A percentile compares a stretch with the other conserved stretches of the same genome.
These are phyloP conservation scores for Hydrolagus affinis DNA, from an alignment of 2,113 vertebrate genomes.

Conservation along the genomic window DNA sequence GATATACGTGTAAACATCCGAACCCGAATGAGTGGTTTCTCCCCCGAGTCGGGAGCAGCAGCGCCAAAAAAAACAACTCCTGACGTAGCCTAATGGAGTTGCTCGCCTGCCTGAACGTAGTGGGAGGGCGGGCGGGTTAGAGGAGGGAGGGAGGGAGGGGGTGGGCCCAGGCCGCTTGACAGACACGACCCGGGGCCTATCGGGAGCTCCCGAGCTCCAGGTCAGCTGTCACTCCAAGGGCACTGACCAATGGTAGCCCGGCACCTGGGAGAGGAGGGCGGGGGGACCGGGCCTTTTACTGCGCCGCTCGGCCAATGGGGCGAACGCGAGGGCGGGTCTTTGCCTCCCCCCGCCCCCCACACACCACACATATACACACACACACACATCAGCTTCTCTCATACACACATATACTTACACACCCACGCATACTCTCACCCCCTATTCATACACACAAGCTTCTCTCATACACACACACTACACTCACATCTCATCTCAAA, in stretches of 20 bases:
- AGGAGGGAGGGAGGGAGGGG: constrained; percentile 1
- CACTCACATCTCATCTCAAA: too few species aligned
- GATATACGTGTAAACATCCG: constrained; percentile 2
- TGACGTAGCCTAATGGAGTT: constrained; percentile 18
- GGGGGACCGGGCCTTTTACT: background rate
- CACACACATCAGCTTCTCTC: too few species aligned
- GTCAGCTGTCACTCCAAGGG: background rate
- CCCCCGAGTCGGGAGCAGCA: too few species aligned
- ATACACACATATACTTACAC: too few species aligned
- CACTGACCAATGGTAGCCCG: background rate
- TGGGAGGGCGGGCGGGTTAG: background rate
- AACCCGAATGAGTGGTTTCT: background rate
- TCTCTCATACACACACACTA: too few species aligned
- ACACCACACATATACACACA: too few species aligned
- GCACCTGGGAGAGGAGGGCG: too few species aligned
- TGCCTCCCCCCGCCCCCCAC: too few species aligned
- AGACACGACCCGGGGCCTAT: background rate
- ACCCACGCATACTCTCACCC: too few species aligned
- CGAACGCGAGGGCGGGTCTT: background rate
- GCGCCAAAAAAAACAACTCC: constrained; percentile 27
- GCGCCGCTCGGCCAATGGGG: background rate
- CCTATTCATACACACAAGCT: too few species aligned
- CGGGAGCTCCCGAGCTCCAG: background rate
- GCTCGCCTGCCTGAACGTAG: constrained; percentile 6
- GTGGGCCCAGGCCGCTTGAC: background rate